Evolutionary conservation across 1,140 invertebrate species (phyloP).

Genomic region (Halyomorpha halys): DNA sequence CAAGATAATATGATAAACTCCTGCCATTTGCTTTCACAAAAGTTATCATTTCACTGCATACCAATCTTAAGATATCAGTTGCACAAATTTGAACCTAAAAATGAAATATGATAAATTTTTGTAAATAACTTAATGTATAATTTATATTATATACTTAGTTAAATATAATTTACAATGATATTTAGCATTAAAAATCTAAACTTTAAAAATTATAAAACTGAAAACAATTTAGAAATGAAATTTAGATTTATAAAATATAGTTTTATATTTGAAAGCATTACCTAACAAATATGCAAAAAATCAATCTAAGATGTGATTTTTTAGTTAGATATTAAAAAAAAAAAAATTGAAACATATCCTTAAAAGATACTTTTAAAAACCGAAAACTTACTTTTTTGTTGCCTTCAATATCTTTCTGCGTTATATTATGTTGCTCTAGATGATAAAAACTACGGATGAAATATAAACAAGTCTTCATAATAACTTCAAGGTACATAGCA

Average conservation of each 20-base stretch:
- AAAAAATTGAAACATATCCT: no score
- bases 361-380: neutral
- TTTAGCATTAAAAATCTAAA: no score
- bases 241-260: no score
- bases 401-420: conserved; percentile 59
- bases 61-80: conserved; percentile 64
- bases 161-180: no score
- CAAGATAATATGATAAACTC: conserved; percentile 72
- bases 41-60: conserved; percentile 66
- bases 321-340: no score
- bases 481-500: conserved; percentile 73
- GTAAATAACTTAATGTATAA: no score
- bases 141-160: no score
- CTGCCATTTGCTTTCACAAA: conserved; percentile 73
- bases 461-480: conserved; percentile 69
- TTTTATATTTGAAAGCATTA: no score
- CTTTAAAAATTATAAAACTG: no score
- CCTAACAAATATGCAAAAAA: no score
- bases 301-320: no score
- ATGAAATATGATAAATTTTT: conserved; percentile 22
- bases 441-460: conserved; percentile 72
- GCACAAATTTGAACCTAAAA: conserved; percentile 62
- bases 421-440: conserved; percentile 49
- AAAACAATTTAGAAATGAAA: no score
- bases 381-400: conserved; percentile 48